Evolutionary conservation across 2,113 vertebrate genomes (phyloP).

Genomic region (Aphyosemion australe): DNA sequence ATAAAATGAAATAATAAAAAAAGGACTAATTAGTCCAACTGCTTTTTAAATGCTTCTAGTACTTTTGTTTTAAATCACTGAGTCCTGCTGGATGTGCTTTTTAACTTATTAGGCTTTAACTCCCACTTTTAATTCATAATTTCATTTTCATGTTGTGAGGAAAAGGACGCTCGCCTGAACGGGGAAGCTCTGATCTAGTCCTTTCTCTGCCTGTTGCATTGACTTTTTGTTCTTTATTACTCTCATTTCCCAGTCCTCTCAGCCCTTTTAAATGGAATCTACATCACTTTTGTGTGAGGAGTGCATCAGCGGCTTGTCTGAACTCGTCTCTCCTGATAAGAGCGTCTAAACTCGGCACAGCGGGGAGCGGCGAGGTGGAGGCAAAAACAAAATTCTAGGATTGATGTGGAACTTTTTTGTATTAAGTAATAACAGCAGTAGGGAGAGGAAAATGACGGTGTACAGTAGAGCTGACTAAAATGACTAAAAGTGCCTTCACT

Average conservation of each 20-base stretch:
- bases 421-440: slow-evolving; percentile 1
- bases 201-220: neutral
- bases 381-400: neutral
- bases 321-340: neutral
- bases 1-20: neutral
- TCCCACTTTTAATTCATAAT: slow-evolving; percentile 6
- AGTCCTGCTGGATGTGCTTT: neutral
- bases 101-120: neutral
- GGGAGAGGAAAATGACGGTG: neutral
- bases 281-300: slow-evolving; percentile 2
- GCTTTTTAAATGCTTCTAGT: neutral
- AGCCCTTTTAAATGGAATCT: slow-evolving; percentile 2
- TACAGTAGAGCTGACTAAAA: neutral
- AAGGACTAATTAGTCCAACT: neutral
- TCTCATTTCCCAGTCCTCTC: neutral
- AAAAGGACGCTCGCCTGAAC: neutral
- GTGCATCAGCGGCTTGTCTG: slow-evolving; percentile 1
- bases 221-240: neutral
- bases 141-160: slow-evolving; percentile 25
- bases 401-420: slow-evolving; percentile 5
- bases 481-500: neutral
- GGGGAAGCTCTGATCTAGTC: neutral
- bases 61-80: no score
- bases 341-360: slow-evolving; percentile 5
- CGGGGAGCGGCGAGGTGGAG: slow-evolving; percentile 3